Percentiles rank a stretch among this genome's conserved stretches.
These are phyloP conservation scores for Tanypteryx hageni DNA, from an alignment of 2,888 invertebrate species.

Conservation along the genomic window DNA sequence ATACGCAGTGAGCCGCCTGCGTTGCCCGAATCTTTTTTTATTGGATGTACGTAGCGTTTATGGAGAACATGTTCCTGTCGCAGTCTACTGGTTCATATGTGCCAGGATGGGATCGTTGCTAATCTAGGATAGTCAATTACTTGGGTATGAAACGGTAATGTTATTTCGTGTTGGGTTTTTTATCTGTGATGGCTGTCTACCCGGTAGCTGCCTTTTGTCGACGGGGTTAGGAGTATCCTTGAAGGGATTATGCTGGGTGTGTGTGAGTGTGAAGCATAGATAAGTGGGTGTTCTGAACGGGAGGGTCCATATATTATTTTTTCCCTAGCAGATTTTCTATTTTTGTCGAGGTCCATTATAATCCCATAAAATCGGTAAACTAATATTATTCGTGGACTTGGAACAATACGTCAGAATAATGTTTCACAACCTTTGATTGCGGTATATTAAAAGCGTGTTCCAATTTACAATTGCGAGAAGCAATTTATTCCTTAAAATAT, in stretches of 20 bases:
- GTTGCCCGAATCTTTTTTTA: not conserved
- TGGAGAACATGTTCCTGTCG: slow-evolving; percentile 5
- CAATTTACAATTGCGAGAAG: too few species aligned
- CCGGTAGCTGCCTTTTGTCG: slow-evolving; percentile 27
- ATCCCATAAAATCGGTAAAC: too few species aligned
- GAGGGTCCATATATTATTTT: not conserved
- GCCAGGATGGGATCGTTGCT: slow-evolving; percentile 34
- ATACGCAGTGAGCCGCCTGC: not conserved
- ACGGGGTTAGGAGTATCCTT: not conserved
- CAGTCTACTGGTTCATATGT: slow-evolving; percentile 45
- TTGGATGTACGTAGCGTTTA: not conserved
- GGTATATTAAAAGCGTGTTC: too few species aligned
- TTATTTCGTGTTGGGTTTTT: slow-evolving; percentile 28
- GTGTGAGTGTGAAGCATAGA: not conserved
- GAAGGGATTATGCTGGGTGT: too few species aligned
- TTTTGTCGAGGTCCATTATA: too few species aligned
- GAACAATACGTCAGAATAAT: too few species aligned
- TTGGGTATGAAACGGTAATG: slow-evolving; percentile 54
- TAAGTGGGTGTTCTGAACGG: not conserved
- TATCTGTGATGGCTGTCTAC: not conserved
- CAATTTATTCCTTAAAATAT: too few species aligned
- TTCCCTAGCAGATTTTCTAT: too few species aligned
- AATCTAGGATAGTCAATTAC: slow-evolving; percentile 53
- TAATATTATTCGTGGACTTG: too few species aligned
- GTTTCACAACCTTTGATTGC: too few species aligned